Conservation (phyloP, 2,113 vertebrate species). For the Jaculus jaculus region DNA sequence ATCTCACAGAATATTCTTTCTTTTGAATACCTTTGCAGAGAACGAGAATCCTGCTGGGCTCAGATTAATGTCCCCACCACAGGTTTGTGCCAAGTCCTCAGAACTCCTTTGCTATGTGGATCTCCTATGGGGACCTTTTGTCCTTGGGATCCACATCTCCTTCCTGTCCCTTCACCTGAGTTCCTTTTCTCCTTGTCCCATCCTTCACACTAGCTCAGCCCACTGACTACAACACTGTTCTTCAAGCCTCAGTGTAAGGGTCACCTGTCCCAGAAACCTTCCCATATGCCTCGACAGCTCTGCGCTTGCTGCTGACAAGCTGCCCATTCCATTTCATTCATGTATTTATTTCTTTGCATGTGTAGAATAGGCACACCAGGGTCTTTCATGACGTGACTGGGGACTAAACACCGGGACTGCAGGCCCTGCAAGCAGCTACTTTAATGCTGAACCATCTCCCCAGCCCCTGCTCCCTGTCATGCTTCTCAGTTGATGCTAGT, state of each 20-base stretch:
- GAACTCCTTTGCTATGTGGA: not conserved
- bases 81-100: constrained; percentile 61
- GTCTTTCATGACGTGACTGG: too few relatives aligned
- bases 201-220: not conserved
- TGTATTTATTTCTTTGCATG: too few relatives aligned
- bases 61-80: constrained; percentile 64
- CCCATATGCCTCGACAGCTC: not conserved
- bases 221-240: not conserved
- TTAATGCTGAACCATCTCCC: too few relatives aligned
- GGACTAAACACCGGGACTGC: too few relatives aligned
- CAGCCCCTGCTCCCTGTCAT: too few relatives aligned
- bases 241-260: not conserved
- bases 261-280: constrained; percentile 3
- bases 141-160: not conserved
- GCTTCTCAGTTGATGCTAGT: not conserved
- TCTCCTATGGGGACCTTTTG: not conserved
- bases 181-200: not conserved
- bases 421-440: too few relatives aligned
- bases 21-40: constrained; percentile 57
- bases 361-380: too few relatives aligned
- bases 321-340: too few relatives aligned
- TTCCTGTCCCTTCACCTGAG: not conserved
- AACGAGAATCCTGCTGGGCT: constrained; percentile 77
- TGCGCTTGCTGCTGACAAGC: not conserved
- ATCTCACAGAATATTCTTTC: not conserved